A percentile compares a stretch with the other conserved stretches of the same genome.
phyloP scores from a whole-genome alignment of 2,888 invertebrate species.

The Acanthopleura granulata region DNA sequence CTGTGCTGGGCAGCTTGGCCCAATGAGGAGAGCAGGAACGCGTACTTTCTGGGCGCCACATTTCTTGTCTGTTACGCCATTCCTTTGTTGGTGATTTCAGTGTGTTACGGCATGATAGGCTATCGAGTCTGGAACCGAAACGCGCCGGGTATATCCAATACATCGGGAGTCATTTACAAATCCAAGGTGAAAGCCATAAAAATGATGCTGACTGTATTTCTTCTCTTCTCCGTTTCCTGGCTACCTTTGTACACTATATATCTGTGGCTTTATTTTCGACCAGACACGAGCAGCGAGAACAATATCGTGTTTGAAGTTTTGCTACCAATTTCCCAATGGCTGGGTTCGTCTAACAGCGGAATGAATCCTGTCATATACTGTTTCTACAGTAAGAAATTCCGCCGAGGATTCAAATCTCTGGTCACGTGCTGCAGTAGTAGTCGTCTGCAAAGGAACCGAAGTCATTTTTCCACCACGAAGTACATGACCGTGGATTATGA shows the following conservation, averaged over 20 bases:
- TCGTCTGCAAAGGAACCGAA: conserved; percentile 16
- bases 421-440: conserved; percentile 31
- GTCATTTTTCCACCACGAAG: conserved; percentile 34
- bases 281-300: conserved; percentile 32
- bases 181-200: conserved; percentile 95
- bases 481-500: conserved; percentile 54
- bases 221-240: conserved; percentile 94
- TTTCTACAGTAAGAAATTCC: conserved; percentile 94
- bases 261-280: conserved; percentile 86
- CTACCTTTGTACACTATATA: conserved; percentile 91
- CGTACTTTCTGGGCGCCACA: conserved; percentile 91
- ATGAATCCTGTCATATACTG: conserved; percentile 95
- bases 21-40: conserved; percentile 82
- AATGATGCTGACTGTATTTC: conserved; percentile 93
- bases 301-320: conserved; percentile 67
- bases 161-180: conserved; percentile 74
- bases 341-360: conserved; percentile 94
- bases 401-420: conserved; percentile 80
- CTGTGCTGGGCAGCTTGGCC: conserved; percentile 78
- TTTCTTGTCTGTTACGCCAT: conserved; percentile 90
- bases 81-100: conserved; percentile 89
- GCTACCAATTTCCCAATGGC: conserved; percentile 91
- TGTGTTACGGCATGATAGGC: conserved; percentile 94
- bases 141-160: conserved; percentile 87
- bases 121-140: conserved; percentile 89